Base-by-base conservation (phyloP, 2,113 vertebrate species). In the Puffinus mauretanicus region DNA sequence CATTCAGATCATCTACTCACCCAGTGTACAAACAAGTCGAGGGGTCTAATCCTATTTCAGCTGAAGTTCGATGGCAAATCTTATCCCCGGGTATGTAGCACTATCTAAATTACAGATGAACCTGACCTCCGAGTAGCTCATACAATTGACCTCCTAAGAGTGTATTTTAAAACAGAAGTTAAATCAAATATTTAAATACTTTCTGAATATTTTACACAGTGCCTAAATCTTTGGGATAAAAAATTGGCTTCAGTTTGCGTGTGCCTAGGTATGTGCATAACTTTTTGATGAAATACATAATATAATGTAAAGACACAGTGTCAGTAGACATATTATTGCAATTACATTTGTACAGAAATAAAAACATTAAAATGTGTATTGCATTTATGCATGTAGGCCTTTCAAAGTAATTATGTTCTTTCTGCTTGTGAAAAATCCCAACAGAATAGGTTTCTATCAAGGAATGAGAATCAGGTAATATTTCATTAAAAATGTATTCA, bases 401-500 rank as follows among this genome's bases (percentile, higher is more conserved):
- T 97, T 92, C 70, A 82, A 67, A 93, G 91, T 94, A 95, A 97
- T 96, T 94, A 96, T 81, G 84, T 83, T 94, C 84, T 71, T 95
- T 80, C 91, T 83, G 75, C 87, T 88, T 78, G 75, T 44, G 82
- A 92, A 93, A 93, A 93, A 95, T 88, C 94, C 96, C 96, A 65
- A 61, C 46, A 91, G 94, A 91, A 44, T 71, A 91, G 42, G 81
- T 94, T 96, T 95, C 89, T 93, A 87, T 72, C 78, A 86, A 3
- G 3, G 78, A 94, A 78, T 16, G 61, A 88, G 82, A 82, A 88
- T 10, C 67, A 94, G 93, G 90, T 96, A 97, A 96, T 95, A 94
- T 86, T 95, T 95, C 89, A 95, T 94, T 93, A 92, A 94, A 97
- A 96, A 97, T 96, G 79, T 81, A 95, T 94, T 95, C 78, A 24